Conservation (phyloP, 1,140 invertebrate genomes). For the Drosophila sucinea region DNA sequence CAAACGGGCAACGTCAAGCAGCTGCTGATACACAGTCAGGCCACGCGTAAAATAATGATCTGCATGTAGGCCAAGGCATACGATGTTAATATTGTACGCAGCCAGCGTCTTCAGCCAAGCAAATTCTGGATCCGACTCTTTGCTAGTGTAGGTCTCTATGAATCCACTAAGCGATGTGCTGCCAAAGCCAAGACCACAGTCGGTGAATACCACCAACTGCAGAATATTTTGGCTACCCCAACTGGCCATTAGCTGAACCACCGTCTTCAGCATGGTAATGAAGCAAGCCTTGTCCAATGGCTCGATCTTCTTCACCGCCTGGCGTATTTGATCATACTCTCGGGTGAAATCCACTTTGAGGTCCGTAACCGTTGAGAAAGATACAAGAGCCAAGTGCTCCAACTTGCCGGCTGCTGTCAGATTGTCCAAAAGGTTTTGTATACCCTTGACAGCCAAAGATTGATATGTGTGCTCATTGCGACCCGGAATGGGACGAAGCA, state of each 20-base stretch:
- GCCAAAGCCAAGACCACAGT: constrained; percentile 78
- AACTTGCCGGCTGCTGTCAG: constrained; percentile 91
- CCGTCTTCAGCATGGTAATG: constrained; percentile 65
- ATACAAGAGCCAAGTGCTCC: constrained; percentile 95
- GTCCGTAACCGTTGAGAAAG: constrained; percentile 92
- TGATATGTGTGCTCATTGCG: constrained; percentile 86
- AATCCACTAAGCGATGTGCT: constrained; percentile 63
- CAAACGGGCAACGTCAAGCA: constrained; percentile 60
- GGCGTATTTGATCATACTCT: constrained; percentile 77
- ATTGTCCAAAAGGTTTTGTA: constrained; percentile 93
- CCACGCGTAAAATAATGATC: constrained; percentile 84
- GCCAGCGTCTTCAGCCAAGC: constrained; percentile 90
- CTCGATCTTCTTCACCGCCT: constrained; percentile 78
- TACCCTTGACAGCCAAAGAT: constrained; percentile 91
- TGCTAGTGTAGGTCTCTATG: constrained; percentile 49
- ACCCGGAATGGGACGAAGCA: constrained; percentile 87
- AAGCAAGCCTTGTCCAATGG: constrained; percentile 70
- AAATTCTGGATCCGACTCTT: constrained; percentile 74
- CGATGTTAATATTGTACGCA: constrained; percentile 89
- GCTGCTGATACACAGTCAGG: constrained; percentile 64
- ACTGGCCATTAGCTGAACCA: constrained; percentile 63
- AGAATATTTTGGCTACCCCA: constrained; percentile 77
- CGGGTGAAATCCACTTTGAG: constrained; percentile 80
- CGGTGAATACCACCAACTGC: constrained; percentile 76
- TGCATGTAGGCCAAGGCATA: constrained; percentile 86